A percentile compares a stretch with the other conserved stretches of the same genome.
Conservation (phyloP, 2,113 vertebrate genomes). For the Pseudopodoces humilis region DNA sequence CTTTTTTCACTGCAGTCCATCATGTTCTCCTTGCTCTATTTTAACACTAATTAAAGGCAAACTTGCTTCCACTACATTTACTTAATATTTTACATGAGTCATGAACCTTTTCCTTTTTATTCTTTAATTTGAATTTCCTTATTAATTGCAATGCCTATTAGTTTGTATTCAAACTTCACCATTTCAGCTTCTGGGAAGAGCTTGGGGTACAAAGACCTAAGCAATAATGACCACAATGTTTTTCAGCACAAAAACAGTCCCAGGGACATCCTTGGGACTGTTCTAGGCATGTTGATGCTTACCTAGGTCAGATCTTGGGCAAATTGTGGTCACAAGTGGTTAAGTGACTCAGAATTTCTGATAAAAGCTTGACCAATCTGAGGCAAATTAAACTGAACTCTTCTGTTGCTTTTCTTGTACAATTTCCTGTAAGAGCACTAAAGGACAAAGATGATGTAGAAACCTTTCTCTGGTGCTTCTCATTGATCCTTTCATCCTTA, state of each 20-base stretch:
- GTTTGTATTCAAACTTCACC: not conserved
- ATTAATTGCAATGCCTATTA: slow-evolving; percentile 6
- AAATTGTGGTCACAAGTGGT: not conserved
- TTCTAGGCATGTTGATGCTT: not conserved
- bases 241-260: not conserved
- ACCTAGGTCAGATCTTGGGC: not conserved
- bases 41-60: slow-evolving; percentile 14
- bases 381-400: not conserved
- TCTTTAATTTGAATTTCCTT: not conserved
- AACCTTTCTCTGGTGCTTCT: not conserved
- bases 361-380: not conserved
- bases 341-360: not conserved
- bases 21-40: not conserved
- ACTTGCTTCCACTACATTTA: slow-evolving; percentile 29
- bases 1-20: not conserved
- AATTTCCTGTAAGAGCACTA: not conserved
- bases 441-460: not conserved
- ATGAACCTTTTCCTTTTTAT: not conserved
- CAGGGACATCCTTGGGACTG: not conserved
- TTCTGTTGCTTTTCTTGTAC: not conserved
- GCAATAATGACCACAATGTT: not conserved
- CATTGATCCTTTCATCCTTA: not conserved
- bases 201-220: not conserved
- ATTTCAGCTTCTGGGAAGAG: not conserved
- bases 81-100: not conserved